Evolutionary conservation across 2,113 vertebrate genomes (phyloP).

Genomic region (Gnathonemus echidnorhynchus): DNA sequence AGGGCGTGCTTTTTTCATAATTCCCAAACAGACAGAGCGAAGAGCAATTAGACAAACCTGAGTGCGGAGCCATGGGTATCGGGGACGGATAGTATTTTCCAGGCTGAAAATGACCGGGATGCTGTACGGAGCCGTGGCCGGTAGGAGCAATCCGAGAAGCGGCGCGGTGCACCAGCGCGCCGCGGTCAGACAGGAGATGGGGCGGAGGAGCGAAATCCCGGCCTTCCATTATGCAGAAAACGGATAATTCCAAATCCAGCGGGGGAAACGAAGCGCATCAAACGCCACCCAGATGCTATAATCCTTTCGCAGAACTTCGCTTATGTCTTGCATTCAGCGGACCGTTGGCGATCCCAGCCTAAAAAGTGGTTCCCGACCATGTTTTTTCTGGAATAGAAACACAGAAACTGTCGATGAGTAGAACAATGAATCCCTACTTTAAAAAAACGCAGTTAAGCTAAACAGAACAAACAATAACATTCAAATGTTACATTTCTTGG

Average conservation of each 20-base stretch:
- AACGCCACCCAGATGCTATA: constrained; percentile 61
- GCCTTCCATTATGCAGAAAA: constrained; percentile 76
- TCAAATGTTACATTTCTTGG: neutral
- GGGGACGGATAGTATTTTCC: constrained; percentile 86
- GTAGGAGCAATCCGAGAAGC: constrained; percentile 70
- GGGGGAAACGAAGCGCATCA: constrained; percentile 52
- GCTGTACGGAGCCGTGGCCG: constrained; percentile 75
- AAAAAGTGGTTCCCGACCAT: constrained; percentile 59
- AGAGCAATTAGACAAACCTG: constrained; percentile 68
- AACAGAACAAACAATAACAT: neutral
- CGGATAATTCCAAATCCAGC: constrained; percentile 67
- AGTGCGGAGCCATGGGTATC: constrained; percentile 85
- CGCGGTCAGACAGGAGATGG: constrained; percentile 83
- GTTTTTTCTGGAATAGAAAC: constrained; percentile 50
- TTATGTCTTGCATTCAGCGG: constrained; percentile 59
- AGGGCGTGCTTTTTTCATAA: neutral
- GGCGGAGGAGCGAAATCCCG: constrained; percentile 88
- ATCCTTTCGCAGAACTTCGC: constrained; percentile 52
- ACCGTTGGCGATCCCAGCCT: constrained; percentile 55
- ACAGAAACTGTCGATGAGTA: constrained; percentile 49
- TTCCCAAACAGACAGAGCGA: neutral
- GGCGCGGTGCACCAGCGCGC: constrained; percentile 76
- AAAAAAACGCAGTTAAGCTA: neutral
- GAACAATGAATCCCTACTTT: constrained; percentile 41
- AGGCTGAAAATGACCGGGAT: constrained; percentile 80